Percentiles rank a stretch among this genome's conserved stretches.
Conservation (phyloP, 2,113 vertebrate species). For the Etia nguti region DNA sequence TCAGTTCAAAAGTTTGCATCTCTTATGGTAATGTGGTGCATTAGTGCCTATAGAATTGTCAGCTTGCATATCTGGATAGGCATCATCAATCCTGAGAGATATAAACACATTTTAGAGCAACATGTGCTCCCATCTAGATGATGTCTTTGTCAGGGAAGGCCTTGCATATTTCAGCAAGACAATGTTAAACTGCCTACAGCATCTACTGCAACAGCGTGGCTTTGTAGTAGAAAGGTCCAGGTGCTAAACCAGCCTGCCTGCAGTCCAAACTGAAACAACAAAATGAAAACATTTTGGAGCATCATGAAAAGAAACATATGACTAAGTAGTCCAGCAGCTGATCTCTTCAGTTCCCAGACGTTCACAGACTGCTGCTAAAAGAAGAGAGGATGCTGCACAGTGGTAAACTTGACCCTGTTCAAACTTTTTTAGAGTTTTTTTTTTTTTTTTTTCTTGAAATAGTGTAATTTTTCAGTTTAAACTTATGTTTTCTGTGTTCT, state of each 20-base stretch:
- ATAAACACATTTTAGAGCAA: not conserved
- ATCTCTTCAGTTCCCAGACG: not conserved
- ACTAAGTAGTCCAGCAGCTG: not conserved
- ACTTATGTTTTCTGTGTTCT: not conserved
- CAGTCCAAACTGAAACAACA: not conserved
- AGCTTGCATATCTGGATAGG: not conserved
- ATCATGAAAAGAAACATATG: not conserved
- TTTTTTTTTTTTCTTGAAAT: not conserved
- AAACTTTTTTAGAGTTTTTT: not conserved
- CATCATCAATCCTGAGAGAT: not conserved
- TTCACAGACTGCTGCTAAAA: not conserved
- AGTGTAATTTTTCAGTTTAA: not conserved
- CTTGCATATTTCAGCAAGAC: not conserved
- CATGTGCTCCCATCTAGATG: not conserved
- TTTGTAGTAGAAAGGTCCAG: not conserved
- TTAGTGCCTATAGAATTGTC: not conserved
- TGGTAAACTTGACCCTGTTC: not conserved
- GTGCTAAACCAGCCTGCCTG: not conserved
- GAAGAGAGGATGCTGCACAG: not conserved
- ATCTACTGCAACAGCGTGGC: not conserved
- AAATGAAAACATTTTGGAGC: not conserved
- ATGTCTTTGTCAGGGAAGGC: not conserved
- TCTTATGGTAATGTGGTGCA: not conserved
- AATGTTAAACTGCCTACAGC: not conserved
- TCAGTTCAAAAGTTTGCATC: not conserved